Percentiles rank a stretch among this genome's conserved stretches.
These are phyloP conservation scores for Nomada ferruginata DNA, from an alignment of 2,888 invertebrate species.

Conservation along the genomic window DNA sequence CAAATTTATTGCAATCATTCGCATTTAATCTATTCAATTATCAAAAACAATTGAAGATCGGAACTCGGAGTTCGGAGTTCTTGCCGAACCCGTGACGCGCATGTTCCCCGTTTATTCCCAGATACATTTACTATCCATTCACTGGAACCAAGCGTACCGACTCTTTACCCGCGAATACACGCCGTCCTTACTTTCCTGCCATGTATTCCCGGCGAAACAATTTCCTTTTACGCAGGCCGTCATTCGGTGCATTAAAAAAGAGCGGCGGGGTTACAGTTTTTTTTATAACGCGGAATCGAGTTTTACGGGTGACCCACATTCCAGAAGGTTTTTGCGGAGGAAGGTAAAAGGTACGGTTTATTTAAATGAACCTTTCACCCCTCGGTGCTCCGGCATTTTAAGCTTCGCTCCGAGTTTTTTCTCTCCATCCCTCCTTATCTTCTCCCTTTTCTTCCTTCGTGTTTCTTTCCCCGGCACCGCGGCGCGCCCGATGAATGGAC, in stretches of 20 bases:
- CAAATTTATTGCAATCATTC: too few relatives aligned
- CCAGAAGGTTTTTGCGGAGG: slow-evolving; percentile 48
- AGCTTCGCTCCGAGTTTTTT: slow-evolving; percentile 31
- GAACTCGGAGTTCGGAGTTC: not conserved
- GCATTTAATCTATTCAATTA: too few relatives aligned
- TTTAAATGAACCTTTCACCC: slow-evolving; percentile 58
- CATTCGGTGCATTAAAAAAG: slow-evolving; percentile 7
- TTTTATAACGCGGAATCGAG: slow-evolving; percentile 53
- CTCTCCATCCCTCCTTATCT: not conserved
- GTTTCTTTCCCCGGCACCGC: slow-evolving; percentile 5
- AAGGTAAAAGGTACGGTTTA: slow-evolving; percentile 58
- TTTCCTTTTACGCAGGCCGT: slow-evolving; percentile 21
- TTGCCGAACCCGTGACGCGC: not conserved
- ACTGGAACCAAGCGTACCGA: not conserved
- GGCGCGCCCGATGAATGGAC: slow-evolving; percentile 56
- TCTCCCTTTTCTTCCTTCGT: slow-evolving; percentile 19
- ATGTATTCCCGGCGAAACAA: slow-evolving; percentile 9
- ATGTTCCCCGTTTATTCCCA: not conserved
- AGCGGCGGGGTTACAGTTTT: slow-evolving; percentile 36
- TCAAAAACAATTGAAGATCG: not conserved
- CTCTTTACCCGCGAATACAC: not conserved
- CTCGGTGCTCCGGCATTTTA: slow-evolving; percentile 45
- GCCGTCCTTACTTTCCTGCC: not conserved
- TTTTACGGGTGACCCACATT: slow-evolving; percentile 55
- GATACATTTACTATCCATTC: too few relatives aligned